Base-by-base conservation (phyloP, 1,140 invertebrate species). In the Caenorhabditis latens region DNA sequence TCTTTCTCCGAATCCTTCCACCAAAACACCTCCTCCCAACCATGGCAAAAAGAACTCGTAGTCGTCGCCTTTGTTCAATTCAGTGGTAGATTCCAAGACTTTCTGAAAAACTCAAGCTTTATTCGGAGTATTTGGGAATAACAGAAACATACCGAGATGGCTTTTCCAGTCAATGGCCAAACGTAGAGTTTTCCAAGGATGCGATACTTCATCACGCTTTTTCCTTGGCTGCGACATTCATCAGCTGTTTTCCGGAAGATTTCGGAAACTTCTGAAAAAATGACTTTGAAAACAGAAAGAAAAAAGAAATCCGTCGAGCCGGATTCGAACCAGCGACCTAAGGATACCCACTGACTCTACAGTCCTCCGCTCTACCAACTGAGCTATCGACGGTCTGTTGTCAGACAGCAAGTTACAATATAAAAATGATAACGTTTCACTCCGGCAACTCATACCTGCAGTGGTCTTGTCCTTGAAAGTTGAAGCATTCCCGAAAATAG, bases 1-100 rank as follows among this genome's bases (percentile, higher is more conserved):
- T 93, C 96, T 96, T 14, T 67, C 63, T 90, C 92, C 95, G 75
- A 71, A 46, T 57, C 50, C 88, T 84, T 65, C 63, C 2, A 88
- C 82, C 7, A 88, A 85, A 53, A 88, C 40, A 24, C 88, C 88
- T 16, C 58, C 57, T 21, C 88, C 88, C 3, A 88, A 85, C 88
- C 88, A 88, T 14, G 88, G 85, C 11, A 87, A 13, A 16, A 87
- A 83, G 32, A 88, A 65, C 24, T 84, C 75, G 46, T 88, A 88
- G 42, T 88, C 88, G 46, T 88, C 83, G 2, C 88, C 84, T 43
- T 88, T 88, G 5, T 83, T 85, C 6, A 88, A 42, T 65, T 88
- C 88, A 6, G 71, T 79, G 3, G 46, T 79, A 7, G 71, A 79
- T 50, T 79, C 71, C 2, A 79, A 19, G n/a, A 79, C n/a, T 79